Evolutionary conservation across 2,113 vertebrate genomes (phyloP).

Genomic region (Cyanistes caeruleus): DNA sequence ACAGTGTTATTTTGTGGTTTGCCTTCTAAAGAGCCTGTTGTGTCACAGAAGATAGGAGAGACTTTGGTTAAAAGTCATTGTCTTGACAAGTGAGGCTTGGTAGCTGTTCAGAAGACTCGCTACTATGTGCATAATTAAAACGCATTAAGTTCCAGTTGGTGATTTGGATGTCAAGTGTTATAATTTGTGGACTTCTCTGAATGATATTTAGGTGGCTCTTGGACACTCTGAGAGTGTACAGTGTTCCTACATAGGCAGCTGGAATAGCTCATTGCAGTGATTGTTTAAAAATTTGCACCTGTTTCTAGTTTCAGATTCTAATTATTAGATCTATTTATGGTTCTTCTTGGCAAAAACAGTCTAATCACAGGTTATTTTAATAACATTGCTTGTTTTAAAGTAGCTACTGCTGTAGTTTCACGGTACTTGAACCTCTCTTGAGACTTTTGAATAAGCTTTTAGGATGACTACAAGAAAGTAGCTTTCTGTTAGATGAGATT

Average conservation of each 20-base stretch:
- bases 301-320: background rate
- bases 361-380: background rate
- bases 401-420: background rate
- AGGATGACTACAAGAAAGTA: background rate
- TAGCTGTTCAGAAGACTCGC: background rate
- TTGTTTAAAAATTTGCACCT: constrained; percentile 5
- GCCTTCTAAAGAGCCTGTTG: background rate
- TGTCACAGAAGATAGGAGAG: background rate
- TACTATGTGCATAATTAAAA: background rate
- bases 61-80: background rate
- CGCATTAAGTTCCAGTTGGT: background rate
- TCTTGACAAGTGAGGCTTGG: background rate
- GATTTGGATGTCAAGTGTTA: background rate
- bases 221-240: background rate
- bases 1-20: rapidly evolving
- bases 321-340: background rate
- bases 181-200: background rate
- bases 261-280: background rate
- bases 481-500: background rate
- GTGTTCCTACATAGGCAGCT: background rate
- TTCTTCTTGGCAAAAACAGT: background rate
- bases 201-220: background rate
- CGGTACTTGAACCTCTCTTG: background rate
- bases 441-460: background rate
- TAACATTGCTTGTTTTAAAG: background rate